A percentile compares a stretch with the other conserved stretches of the same genome.
Conservation (phyloP, 2,797 vertebrate genomes). For the Ataeniobius toweri region DNA sequence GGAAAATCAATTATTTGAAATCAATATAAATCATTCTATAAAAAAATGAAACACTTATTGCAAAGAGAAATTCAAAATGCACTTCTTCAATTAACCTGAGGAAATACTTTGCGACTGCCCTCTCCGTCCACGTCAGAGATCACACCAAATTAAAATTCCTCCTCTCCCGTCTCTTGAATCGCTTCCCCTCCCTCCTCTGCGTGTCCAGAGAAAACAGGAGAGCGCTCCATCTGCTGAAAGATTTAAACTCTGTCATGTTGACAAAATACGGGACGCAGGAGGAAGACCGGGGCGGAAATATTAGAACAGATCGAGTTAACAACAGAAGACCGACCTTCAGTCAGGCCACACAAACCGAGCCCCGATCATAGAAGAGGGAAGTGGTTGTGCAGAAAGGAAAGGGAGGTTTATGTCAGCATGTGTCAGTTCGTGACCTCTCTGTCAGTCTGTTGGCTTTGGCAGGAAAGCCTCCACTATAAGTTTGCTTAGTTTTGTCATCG, state of each 20-base stretch:
- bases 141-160: constrained; percentile 24
- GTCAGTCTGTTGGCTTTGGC: constrained; percentile 67
- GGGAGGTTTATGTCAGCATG: constrained; percentile 48
- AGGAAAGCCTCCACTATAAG: constrained; percentile 54
- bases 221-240: constrained; percentile 81
- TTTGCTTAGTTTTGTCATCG: constrained; percentile 71
- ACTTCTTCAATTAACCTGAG: not conserved
- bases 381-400: constrained; percentile 35
- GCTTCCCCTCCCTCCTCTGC: constrained; percentile 51
- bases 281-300: constrained; percentile 73
- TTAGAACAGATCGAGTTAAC: constrained; percentile 74
- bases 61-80: not conserved
- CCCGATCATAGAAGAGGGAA: constrained; percentile 56
- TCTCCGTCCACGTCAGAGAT: constrained; percentile 37
- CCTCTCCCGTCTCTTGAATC: constrained; percentile 52
- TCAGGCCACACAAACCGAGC: constrained; percentile 76
- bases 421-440: constrained; percentile 62
- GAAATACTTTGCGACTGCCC: not conserved
- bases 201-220: constrained; percentile 79
- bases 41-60: not conserved
- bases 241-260: constrained; percentile 80
- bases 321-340: constrained; percentile 68
- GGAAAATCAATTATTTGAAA: not conserved
- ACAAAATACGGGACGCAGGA: constrained; percentile 77
- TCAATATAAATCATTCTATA: not conserved